Percentiles rank a stretch among this genome's conserved stretches.
phyloP scores from a whole-genome alignment of 2,113 vertebrate genomes.

The Geococcyx californianus region DNA sequence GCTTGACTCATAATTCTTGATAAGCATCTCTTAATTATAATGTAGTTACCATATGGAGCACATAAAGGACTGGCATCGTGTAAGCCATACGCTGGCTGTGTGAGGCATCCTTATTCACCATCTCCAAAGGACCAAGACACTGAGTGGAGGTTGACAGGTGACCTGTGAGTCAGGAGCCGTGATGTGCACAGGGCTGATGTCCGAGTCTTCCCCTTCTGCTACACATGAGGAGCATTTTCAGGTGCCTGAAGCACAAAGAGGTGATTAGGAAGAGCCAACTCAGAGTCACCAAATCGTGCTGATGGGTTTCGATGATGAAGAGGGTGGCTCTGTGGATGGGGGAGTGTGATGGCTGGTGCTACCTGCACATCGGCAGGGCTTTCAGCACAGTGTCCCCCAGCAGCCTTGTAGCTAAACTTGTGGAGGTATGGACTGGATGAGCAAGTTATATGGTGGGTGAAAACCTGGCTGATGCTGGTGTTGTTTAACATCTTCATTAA shows the following conservation, averaged over 20 bases:
- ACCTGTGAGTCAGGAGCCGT: neutral
- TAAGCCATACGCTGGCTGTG: fast-evolving
- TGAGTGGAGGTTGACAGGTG: neutral
- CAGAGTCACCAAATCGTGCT: neutral
- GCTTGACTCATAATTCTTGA: constrained; percentile 41
- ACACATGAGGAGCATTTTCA: neutral
- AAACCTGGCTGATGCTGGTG: neutral
- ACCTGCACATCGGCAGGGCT: neutral
- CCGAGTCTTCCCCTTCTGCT: neutral
- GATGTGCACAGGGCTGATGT: neutral
- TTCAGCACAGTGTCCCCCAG: neutral
- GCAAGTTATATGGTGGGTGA: neutral
- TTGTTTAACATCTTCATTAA: neutral
- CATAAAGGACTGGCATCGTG: neutral
- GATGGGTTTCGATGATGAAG: neutral
- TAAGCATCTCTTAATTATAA: constrained; percentile 55
- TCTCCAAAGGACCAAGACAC: neutral
- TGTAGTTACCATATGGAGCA: neutral
- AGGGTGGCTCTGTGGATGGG: neutral
- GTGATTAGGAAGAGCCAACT: neutral
- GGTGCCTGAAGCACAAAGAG: neutral
- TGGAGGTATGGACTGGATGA: neutral
- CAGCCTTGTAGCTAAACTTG: neutral
- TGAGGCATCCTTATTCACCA: constrained; percentile 25
- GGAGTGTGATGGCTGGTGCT: fast-evolving